A percentile compares a stretch with the other conserved stretches of the same genome.
phyloP scores from a whole-genome alignment of 2,113 vertebrate genomes.

The Apteryx owenii region DNA sequence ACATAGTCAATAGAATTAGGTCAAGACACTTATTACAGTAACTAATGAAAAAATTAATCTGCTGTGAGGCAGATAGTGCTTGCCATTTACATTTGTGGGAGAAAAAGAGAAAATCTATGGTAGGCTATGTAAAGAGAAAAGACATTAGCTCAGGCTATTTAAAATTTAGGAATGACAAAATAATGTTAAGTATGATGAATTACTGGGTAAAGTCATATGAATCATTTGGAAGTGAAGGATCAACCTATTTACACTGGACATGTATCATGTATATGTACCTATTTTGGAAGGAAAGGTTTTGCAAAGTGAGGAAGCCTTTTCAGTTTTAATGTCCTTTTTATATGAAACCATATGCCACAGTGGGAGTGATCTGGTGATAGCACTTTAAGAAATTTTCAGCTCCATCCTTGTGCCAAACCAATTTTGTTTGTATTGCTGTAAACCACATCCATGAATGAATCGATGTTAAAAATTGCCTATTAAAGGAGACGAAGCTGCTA shows the following conservation, averaged over 20 bases:
- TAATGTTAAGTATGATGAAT: neutral
- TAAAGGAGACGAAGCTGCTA: neutral
- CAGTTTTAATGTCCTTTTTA: neutral
- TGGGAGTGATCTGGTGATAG: neutral
- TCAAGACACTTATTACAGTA: neutral
- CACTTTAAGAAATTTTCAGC: neutral
- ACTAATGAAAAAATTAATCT: neutral
- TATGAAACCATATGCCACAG: neutral
- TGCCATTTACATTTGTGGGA: neutral
- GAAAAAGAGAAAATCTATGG: neutral
- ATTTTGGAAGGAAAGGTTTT: neutral
- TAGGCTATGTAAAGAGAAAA: neutral
- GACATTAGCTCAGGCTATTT: neutral
- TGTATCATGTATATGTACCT: neutral
- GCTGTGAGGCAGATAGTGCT: neutral
- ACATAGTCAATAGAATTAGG: neutral
- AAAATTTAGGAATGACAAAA: neutral
- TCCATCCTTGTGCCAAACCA: neutral
- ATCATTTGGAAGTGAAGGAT: neutral
- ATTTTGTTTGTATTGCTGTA: neutral
- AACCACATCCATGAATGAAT: neutral
- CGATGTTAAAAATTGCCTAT: neutral
- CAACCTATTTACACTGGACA: neutral
- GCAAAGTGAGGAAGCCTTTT: neutral
- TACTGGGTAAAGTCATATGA: neutral